A percentile compares a stretch with the other conserved stretches of the same genome.
phyloP scores from a whole-genome alignment of 1,140 invertebrate species.

The Heliconius melpomene region DNA sequence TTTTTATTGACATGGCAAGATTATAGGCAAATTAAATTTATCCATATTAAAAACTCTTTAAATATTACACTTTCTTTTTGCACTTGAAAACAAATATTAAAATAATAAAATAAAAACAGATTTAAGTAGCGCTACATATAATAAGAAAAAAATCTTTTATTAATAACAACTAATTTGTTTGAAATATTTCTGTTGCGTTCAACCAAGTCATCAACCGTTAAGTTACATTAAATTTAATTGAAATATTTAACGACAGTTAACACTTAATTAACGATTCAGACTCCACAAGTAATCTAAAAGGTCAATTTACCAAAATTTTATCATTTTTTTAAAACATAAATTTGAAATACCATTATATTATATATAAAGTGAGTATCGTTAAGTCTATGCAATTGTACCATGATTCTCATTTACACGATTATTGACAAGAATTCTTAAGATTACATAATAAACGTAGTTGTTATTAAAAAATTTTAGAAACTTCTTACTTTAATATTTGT shows the following conservation, averaged over 20 bases:
- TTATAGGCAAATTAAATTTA: neutral
- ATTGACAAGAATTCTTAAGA: constrained; percentile 19
- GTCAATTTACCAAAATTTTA: neutral
- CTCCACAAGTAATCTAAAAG: neutral
- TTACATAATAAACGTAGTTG: neutral
- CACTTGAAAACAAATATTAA: neutral
- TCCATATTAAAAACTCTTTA: neutral
- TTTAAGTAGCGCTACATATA: too few species aligned
- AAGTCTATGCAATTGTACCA: constrained; percentile 19
- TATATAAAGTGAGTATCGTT: neutral
- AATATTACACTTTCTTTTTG: too few species aligned
- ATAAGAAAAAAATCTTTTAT: too few species aligned
- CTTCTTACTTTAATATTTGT: constrained; percentile 40
- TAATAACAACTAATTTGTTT: too few species aligned
- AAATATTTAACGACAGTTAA: neutral
- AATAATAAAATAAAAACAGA: neutral
- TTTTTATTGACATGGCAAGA: neutral
- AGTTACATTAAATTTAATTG: too few species aligned
- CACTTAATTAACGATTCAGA: neutral
- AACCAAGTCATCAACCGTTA: too few species aligned
- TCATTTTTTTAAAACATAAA: neutral
- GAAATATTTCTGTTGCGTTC: too few species aligned
- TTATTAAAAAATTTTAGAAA: constrained; percentile 23
- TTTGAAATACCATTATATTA: neutral
- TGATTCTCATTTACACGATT: constrained; percentile 9